phyloP scores from a whole-genome alignment of 1,140 invertebrate genomes.

The Adelges cooleyi region DNA sequence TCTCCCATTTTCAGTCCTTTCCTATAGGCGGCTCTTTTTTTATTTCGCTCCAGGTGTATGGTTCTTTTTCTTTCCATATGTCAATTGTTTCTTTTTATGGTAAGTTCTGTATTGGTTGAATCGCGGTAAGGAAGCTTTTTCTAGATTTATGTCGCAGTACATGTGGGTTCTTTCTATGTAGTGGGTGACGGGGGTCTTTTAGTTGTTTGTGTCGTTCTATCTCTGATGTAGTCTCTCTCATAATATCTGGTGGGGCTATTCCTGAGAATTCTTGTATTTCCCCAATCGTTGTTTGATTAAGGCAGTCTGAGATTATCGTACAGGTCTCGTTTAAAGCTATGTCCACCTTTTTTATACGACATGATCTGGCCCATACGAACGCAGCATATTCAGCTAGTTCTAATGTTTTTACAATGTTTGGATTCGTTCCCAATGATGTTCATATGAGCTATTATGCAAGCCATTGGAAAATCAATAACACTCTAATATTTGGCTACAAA shows the following conservation, averaged over 20 bases:
- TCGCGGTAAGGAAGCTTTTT: conserved; percentile 3
- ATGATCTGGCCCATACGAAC: neutral
- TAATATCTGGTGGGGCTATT: conserved; percentile 8
- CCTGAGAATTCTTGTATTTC: neutral
- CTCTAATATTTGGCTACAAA: no score
- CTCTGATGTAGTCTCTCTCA: neutral
- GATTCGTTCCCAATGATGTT: no score
- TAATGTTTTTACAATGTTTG: no score
- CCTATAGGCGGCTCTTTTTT: neutral
- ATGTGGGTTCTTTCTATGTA: neutral
- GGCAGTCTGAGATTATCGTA: neutral
- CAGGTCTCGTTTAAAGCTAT: neutral
- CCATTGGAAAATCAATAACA: no score
- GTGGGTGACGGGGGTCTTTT: neutral
- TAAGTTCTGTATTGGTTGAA: neutral
- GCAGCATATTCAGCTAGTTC: neutral
- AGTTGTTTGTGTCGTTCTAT: conserved; percentile 17
- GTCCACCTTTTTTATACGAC: neutral
- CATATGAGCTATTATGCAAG: no score
- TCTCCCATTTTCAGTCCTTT: neutral
- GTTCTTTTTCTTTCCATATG: neutral
- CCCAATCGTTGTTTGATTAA: neutral
- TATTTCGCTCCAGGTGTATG: neutral
- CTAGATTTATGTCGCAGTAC: neutral
- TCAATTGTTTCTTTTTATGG: conserved; percentile 8